Evolutionary conservation across 1,140 invertebrate species (phyloP).

Genomic region (Mactra quadrangularis): DNA sequence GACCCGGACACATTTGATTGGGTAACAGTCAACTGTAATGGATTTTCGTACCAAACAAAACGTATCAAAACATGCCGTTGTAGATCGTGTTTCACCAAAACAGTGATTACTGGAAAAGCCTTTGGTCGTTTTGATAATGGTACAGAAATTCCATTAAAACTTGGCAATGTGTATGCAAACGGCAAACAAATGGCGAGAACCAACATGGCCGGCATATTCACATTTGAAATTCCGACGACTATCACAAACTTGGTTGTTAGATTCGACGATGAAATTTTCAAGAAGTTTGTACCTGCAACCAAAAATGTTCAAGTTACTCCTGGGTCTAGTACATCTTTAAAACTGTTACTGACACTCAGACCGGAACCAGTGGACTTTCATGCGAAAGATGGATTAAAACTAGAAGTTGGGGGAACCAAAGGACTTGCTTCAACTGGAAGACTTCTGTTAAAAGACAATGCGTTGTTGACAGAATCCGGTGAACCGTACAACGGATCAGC

Average conservation of each 20-base stretch:
- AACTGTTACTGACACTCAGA: constrained; percentile 22
- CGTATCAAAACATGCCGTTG: not conserved
- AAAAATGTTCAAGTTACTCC: not conserved
- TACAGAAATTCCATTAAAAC: not conserved
- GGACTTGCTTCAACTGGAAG: not conserved
- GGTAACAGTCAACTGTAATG: not conserved
- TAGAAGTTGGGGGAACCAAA: not conserved
- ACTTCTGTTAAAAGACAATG: not conserved
- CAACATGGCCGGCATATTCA: constrained; percentile 11
- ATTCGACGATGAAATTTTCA: not conserved
- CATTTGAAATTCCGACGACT: not conserved
- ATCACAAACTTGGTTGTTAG: not conserved
- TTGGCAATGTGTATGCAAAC: not conserved
- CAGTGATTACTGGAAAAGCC: not conserved
- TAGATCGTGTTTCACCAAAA: not conserved
- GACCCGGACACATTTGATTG: not conserved
- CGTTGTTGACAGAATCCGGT: constrained; percentile 21
- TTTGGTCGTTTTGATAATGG: not conserved
- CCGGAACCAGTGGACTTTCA: constrained; percentile 2
- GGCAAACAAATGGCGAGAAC: not conserved
- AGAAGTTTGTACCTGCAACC: not conserved
- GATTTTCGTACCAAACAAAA: not conserved
- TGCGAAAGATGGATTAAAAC: not conserved
- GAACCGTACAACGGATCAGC: constrained; percentile 14
- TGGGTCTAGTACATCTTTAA: not conserved